Percentiles rank a stretch among this genome's conserved stretches.
phyloP scores from a whole-genome alignment of 2,888 invertebrate species.

The Xestia c-nigrum region DNA sequence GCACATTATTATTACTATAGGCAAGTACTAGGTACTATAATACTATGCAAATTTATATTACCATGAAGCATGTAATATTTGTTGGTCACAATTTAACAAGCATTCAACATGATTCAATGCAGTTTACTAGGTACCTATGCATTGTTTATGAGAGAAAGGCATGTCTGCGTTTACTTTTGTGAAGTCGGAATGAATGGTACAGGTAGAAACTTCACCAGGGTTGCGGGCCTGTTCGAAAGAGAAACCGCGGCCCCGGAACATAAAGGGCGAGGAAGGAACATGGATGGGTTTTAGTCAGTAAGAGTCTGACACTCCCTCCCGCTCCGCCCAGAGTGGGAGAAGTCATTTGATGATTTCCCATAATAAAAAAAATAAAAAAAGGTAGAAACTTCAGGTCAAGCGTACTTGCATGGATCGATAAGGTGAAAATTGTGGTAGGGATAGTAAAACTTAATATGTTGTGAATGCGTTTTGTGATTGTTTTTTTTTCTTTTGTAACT shows the following conservation, averaged over 20 bases:
- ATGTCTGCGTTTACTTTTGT: slow-evolving; percentile 2
- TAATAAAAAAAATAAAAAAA: no score
- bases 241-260: no score
- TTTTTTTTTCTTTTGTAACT: no score
- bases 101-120: slow-evolving; percentile 15
- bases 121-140: slow-evolving; percentile 5
- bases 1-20: not conserved
- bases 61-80: slow-evolving; percentile 34
- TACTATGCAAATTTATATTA: slow-evolving; percentile 31
- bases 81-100: slow-evolving; percentile 31
- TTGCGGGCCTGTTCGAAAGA: no score
- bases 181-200: not conserved
- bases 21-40: not conserved
- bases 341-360: no score
- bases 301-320: no score
- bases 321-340: no score
- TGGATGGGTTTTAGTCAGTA: no score
- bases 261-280: no score
- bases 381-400: not conserved
- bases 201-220: slow-evolving; percentile 1
- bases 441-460: no score
- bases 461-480: no score
- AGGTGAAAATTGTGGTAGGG: no score
- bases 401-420: slow-evolving; percentile 4
- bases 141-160: slow-evolving; percentile 40